phyloP scores from a whole-genome alignment of 2,888 invertebrate genomes.

The Drosophila setosimentum region DNA sequence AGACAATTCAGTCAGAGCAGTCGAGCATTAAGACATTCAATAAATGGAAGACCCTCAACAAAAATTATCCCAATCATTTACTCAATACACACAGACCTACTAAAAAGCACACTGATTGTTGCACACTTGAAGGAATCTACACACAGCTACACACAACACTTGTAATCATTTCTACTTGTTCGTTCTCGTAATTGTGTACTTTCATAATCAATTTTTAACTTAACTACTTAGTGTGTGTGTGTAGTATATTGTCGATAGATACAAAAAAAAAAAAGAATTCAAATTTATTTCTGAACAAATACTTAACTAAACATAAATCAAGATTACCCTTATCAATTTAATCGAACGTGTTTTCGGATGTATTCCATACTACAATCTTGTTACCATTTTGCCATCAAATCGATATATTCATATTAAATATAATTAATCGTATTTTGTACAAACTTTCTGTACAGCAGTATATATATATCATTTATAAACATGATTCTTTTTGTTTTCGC shows the following conservation, averaged over 20 bases:
- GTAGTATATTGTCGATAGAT: conserved; percentile 59
- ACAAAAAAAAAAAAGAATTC: conserved; percentile 28
- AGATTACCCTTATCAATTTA: conserved; percentile 43
- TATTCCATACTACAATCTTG: conserved; percentile 48
- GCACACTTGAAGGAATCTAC: conserved; percentile 15
- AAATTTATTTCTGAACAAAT: conserved; percentile 40
- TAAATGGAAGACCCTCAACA: conserved; percentile 21
- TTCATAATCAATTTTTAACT: conserved; percentile 68
- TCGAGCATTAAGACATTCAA: conserved; percentile 17
- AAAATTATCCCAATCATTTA: conserved; percentile 23
- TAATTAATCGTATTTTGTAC: conserved; percentile 50
- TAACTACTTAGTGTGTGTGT: conserved; percentile 70
- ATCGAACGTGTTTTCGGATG: conserved; percentile 63
- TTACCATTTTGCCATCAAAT: conserved; percentile 34
- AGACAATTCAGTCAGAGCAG: conserved; percentile 26
- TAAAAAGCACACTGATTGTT: conserved; percentile 17
- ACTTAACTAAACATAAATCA: conserved; percentile 41
- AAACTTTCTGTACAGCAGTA: conserved; percentile 30
- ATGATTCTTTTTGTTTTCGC: neutral
- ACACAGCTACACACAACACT: conserved; percentile 33
- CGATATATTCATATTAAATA: conserved; percentile 38
- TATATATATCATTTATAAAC: conserved; percentile 12
- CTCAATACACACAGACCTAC: conserved; percentile 35
- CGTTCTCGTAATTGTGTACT: conserved; percentile 76
- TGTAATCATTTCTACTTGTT: conserved; percentile 67